Base-by-base conservation (phyloP, 2,797 vertebrate species). In the Oreonectes daqikongensis region DNA sequence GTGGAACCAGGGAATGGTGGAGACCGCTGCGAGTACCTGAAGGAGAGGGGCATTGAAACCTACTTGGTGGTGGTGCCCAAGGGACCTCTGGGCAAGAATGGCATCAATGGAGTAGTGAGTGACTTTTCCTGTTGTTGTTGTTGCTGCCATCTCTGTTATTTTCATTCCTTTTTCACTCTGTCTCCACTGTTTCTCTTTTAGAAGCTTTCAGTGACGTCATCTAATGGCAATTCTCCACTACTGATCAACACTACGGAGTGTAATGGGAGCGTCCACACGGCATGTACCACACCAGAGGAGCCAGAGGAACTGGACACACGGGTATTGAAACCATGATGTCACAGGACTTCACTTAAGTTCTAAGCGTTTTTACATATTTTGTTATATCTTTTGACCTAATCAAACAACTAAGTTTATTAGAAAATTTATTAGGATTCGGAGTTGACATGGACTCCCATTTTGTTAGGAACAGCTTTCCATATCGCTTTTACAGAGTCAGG, bases 11-110 rank as follows among this genome's bases (percentile, higher is more conserved):
- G 96, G 0, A 92, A 96, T 0, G 96, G 96, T 0, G 91, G 95
- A 0, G 92, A 95, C 1, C 91, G 96, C 78, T 96, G 95, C 0
- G 96, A 98, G 64, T 96, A 97, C 89, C 92, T 98, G 68, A 94
- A 92, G 66, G 96, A 97, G 86, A 91, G 95, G 63, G 95, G 95
- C 78, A 96, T 97, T 0, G 88, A 95, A 14, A 97, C 96, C 40
- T 96, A 95, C 88, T 92, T 98, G 17, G 90, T 98, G 40, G 78
- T 95, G 0, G 92, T 96, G 68, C 92, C 95, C 52, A 94, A 92
- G 88, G 94, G 91, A 26, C 89, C 94, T 0, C 71, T 94, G 40
- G 84, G 90, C 50, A 95, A 94, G 76, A 96, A 93, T 0, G 94
- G 93, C 79, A 94, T 97, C 87, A 94, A 92, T 0, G 93, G 95